Conservation (phyloP, 35 echinoderm and acorn worm species). For the Holothuria glaberrima region DNA sequence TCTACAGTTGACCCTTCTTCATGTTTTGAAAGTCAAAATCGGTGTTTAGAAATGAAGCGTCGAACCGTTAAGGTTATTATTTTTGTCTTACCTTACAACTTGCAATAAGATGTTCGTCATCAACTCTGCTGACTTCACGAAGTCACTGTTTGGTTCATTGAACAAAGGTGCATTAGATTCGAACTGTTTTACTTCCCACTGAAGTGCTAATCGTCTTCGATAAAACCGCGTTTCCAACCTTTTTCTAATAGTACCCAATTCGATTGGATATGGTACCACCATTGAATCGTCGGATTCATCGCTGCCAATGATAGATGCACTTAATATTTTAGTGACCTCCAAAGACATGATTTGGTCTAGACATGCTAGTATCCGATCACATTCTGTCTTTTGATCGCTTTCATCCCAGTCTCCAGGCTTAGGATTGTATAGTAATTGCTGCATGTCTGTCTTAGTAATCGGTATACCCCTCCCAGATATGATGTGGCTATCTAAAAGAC, state of each 20-base stretch:
- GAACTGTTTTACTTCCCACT: constrained; percentile 82
- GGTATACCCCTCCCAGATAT: too few species aligned
- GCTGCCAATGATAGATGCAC: constrained; percentile 62
- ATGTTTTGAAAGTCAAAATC: too few species aligned
- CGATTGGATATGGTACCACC: constrained; percentile 78
- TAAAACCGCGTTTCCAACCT: constrained; percentile 81
- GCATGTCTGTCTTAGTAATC: not conserved
- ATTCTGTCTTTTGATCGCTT: constrained; percentile 50
- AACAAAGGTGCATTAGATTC: constrained; percentile 78
- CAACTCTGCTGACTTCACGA: constrained; percentile 76
- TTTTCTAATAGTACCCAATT: constrained; percentile 71
- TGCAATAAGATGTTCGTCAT: constrained; percentile 75
- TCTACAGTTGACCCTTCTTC: too few species aligned
- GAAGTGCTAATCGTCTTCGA: constrained; percentile 68
- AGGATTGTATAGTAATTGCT: constrained; percentile 64
- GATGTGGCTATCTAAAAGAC: too few species aligned
- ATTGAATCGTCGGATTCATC: constrained; percentile 63
- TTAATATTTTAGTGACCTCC: constrained; percentile 71
- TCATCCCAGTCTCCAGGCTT: constrained; percentile 76
- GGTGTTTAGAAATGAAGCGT: too few species aligned
- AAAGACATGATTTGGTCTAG: constrained; percentile 71
- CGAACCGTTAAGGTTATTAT: too few species aligned
- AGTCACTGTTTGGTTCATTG: constrained; percentile 78
- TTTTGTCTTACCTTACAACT: constrained; percentile 72
- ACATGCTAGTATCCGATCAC: constrained; percentile 76